A percentile compares a stretch with the other conserved stretches of the same genome.
Conservation (phyloP, 64 coral and sea anemone species). For the Stylophora pistillata region DNA sequence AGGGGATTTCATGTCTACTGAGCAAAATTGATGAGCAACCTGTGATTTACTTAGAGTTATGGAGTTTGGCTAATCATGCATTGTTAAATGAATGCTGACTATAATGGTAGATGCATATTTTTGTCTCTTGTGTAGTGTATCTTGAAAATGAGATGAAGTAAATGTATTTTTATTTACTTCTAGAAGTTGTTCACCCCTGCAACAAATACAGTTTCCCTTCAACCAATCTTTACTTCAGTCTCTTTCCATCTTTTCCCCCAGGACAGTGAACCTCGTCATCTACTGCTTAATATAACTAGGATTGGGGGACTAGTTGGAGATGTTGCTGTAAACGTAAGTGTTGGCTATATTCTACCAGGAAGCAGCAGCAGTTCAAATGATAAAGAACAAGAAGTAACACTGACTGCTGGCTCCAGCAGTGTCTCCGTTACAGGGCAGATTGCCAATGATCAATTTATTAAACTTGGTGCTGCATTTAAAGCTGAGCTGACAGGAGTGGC, state of each 20-base stretch:
- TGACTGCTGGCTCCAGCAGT: conserved; percentile 19
- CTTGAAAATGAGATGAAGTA: too few relatives aligned
- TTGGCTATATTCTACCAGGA: conserved; percentile 68
- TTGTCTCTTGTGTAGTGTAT: too few relatives aligned
- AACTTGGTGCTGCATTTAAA: conserved; percentile 69
- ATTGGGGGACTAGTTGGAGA: conserved; percentile 58
- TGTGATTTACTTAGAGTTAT: neutral
- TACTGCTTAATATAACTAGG: conserved; percentile 40
- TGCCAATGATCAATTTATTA: conserved; percentile 68
- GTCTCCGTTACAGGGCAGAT: conserved; percentile 41
- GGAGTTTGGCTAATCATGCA: too few relatives aligned
- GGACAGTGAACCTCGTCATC: conserved; percentile 41
- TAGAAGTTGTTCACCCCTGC: too few relatives aligned
- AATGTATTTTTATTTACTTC: too few relatives aligned
- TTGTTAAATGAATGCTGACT: too few relatives aligned
- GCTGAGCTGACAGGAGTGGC: conserved; percentile 45
- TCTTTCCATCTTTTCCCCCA: neutral
- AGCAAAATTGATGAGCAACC: neutral
- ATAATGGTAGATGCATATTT: too few relatives aligned
- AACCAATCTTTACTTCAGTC: neutral
- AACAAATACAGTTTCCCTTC: too few relatives aligned
- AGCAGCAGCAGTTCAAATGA: conserved; percentile 36
- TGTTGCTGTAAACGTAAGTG: conserved; percentile 64
- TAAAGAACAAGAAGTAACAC: conserved; percentile 1
- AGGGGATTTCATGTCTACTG: neutral